phyloP scores from a whole-genome alignment of 2,113 vertebrate genomes.

The Sebastes fasciatus region DNA sequence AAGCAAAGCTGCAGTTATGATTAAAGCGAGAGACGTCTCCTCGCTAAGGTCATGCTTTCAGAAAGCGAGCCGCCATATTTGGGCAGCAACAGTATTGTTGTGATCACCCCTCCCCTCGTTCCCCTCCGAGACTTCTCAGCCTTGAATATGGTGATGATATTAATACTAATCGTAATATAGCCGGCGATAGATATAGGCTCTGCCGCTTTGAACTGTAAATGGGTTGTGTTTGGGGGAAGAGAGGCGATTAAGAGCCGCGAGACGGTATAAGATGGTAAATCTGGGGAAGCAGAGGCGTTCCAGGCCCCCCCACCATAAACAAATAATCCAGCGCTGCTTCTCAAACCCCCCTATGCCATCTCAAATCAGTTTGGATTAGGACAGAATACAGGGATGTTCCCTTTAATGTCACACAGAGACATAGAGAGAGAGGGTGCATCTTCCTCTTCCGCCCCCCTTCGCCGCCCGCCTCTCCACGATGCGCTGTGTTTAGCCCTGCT shows the following conservation, averaged over 20 bases:
- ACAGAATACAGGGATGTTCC: slow-evolving; percentile 80
- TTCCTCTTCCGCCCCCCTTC: slow-evolving; percentile 32
- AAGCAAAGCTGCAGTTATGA: slow-evolving; percentile 53
- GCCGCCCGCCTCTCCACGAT: slow-evolving; percentile 42
- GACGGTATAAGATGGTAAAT: slow-evolving; percentile 81
- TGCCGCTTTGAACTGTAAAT: slow-evolving; percentile 85
- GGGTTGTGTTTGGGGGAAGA: slow-evolving; percentile 77
- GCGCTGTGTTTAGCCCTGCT: slow-evolving; percentile 80
- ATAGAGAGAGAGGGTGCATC: slow-evolving; percentile 59
- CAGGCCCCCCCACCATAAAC: slow-evolving; percentile 76
- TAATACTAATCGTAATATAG: slow-evolving; percentile 85
- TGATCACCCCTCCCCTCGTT: slow-evolving; percentile 51
- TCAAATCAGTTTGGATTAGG: slow-evolving; percentile 86
- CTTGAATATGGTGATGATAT: slow-evolving; percentile 80
- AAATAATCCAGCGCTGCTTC: slow-evolving; percentile 83
- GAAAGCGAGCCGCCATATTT: slow-evolving; percentile 62
- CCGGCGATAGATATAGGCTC: slow-evolving; percentile 75
- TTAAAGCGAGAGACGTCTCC: slow-evolving; percentile 54
- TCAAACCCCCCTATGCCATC: slow-evolving; percentile 70
- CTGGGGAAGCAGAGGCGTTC: slow-evolving; percentile 76
- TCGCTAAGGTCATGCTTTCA: slow-evolving; percentile 77
- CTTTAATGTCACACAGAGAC: slow-evolving; percentile 80
- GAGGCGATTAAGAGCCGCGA: slow-evolving; percentile 75
- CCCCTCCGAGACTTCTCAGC: slow-evolving; percentile 78
- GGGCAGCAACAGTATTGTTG: slow-evolving; percentile 67